Base-by-base conservation (phyloP, 2,797 vertebrate genomes). In the Pseudomugil gertrudae region DNA sequence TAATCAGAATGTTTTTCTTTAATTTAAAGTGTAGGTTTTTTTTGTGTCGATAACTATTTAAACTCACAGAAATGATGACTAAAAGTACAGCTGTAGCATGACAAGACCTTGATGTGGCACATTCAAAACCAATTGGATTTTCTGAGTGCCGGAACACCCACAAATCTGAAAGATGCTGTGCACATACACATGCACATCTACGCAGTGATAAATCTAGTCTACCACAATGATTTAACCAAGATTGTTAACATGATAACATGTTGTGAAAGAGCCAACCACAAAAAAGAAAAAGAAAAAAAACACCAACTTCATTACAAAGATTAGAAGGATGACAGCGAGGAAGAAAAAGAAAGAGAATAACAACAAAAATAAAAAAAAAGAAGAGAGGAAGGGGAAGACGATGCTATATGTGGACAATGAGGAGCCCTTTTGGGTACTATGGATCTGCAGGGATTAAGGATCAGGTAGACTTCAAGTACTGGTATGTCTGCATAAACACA, bases 201-300 rank as follows among this genome's bases (percentile, higher is more conserved):
- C 84, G 79, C 81, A 84, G 92, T 93, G 93, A 93, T 95, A 95
- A 96, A 95, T 96, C 93, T 93, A 87, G 92, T 93, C 89, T 91
- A 92, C 93, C 92, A 93, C 93, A 94, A 95, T 94, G 94, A 95
- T 96, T 96, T 94, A 94, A 87, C 78, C 78, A 94, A 92, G 95
- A 96, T 94, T 94, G 94, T 95, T 93, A 95, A 95, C 94, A 95
- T 76, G 94, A 95, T 94, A 96, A 95, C 93, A 94, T 93, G 94
- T 95, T 95, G 95, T 92, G 94, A 94, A 95, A 96, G 93, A 94
- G 90, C 90, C 95, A 95, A 95, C 94, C 95, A 93, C 95, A 89
- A 94, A 92, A 93, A 93, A 87, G 85, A 36, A 36, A 36, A 15
- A 36, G n/a, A 36, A 36, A 38, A 38, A 19, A 40, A 40, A 40